These are phyloP conservation scores for Trissolcus basalis DNA, from an alignment of 1,140 invertebrate species.

Conservation along the genomic window DNA sequence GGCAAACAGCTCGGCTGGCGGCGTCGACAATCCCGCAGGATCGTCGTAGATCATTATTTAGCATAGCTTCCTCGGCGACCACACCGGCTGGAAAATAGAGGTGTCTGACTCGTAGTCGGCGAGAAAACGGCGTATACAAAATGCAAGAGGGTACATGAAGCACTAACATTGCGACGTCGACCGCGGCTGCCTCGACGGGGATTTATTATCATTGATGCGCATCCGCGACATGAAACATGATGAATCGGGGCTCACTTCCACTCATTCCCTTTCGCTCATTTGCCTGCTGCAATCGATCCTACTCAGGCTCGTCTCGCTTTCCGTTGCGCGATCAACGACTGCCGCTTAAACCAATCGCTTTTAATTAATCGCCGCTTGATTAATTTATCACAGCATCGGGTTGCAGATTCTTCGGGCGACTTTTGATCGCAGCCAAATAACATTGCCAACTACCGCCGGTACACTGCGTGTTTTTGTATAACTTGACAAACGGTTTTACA, in stretches of 20 bases:
- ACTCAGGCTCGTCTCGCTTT: conserved; percentile 5
- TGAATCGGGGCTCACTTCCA: conserved; percentile 65
- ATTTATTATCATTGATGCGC: conserved; percentile 72
- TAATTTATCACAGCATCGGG: conserved; percentile 62
- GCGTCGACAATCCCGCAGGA: conserved; percentile 35
- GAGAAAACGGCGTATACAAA: conserved; percentile 33
- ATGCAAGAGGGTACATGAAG: conserved; percentile 38
- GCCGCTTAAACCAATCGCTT: conserved; percentile 58
- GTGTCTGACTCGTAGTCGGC: conserved; percentile 37
- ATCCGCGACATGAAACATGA: conserved; percentile 67
- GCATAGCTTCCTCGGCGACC: conserved; percentile 55
- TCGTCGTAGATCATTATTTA: conserved; percentile 72
- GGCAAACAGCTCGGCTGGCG: conserved; percentile 32
- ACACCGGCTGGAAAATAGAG: conserved; percentile 53
- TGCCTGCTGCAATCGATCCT: background rate
- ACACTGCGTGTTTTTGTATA: background rate
- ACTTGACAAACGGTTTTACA: background rate
- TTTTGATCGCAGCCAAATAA: background rate
- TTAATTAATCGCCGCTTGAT: conserved; percentile 69
- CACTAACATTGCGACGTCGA: conserved; percentile 17
- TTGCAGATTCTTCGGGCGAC: conserved; percentile 14
- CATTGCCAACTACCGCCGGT: background rate
- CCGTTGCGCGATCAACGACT: conserved; percentile 3
- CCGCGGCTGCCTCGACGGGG: conserved; percentile 55
- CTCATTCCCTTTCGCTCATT: background rate